phyloP scores from a whole-genome alignment of 1,140 invertebrate genomes.

The Ostrea denselamellosa region DNA sequence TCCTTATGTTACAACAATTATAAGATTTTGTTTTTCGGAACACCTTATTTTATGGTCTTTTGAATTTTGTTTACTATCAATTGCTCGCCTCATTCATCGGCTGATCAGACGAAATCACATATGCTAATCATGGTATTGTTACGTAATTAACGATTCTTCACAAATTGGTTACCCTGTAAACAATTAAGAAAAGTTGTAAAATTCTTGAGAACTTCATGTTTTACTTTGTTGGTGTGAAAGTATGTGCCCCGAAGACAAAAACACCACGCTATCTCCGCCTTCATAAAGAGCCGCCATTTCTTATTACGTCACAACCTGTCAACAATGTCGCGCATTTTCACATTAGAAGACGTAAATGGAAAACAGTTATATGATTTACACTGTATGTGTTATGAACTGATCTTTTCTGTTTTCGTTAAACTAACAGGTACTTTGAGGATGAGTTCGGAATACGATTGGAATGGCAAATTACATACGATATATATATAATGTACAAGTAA shows the following conservation, averaged over 20 bases:
- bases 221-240: slow-evolving; percentile 22
- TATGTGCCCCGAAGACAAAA: slow-evolving; percentile 1
- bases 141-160: neutral
- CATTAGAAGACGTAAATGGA: slow-evolving; percentile 25
- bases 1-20: neutral
- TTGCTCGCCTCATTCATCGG: neutral
- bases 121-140: slow-evolving; percentile 6
- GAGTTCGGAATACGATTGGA: neutral
- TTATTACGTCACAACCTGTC: slow-evolving; percentile 18
- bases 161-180: neutral
- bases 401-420: too few species aligned
- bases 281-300: neutral
- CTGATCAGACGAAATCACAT: slow-evolving; percentile 11
- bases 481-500: too few species aligned
- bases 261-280: neutral
- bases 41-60: slow-evolving; percentile 26
- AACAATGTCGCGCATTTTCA: slow-evolving; percentile 14
- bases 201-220: neutral
- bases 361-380: neutral
- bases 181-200: neutral
- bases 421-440: neutral
- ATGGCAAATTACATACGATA: neutral
- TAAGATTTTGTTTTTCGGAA: neutral
- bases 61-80: neutral
- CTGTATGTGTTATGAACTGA: neutral